Percentiles rank a stretch among this genome's conserved stretches.
These are phyloP conservation scores for Halichondria panicea DNA, from an alignment of 37 sponge, comb jelly and placozoan genomes.

Conservation along the genomic window DNA sequence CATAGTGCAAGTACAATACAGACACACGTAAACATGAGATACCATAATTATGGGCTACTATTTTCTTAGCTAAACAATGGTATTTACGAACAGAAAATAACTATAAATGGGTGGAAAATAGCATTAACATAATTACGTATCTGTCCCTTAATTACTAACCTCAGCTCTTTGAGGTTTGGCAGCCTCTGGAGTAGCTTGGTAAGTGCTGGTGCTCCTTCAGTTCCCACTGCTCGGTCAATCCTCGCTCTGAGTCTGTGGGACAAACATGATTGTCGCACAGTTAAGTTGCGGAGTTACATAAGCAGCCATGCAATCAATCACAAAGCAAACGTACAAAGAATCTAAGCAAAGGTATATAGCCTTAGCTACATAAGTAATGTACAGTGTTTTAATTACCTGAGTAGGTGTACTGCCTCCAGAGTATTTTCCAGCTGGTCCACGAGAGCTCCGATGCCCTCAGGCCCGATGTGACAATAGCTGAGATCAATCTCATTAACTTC, in stretches of 20 bases:
- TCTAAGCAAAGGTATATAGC: too few species aligned
- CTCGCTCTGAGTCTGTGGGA: constrained; percentile 15
- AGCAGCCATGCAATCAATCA: too few species aligned
- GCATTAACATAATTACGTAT: too few species aligned
- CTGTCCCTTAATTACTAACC: constrained; percentile 4
- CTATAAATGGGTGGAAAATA: not conserved
- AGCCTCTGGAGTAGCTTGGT: constrained; percentile 4
- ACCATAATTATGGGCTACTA: not conserved
- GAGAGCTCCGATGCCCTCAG: constrained; percentile 26
- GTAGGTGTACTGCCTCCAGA: not conserved
- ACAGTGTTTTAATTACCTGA: constrained; percentile 13
- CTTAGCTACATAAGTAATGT: not conserved
- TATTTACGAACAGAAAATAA: not conserved
- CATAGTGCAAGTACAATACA: too few species aligned
- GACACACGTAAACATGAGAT: not conserved
- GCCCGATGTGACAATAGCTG: constrained; percentile 37
- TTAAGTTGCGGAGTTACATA: not conserved
- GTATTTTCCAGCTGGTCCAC: not conserved
- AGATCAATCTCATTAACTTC: constrained; percentile 12
- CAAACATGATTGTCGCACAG: not conserved
- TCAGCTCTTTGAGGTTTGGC: constrained; percentile 31
- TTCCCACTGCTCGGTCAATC: constrained; percentile 29
- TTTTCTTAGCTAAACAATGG: not conserved
- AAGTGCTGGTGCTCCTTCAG: constrained; percentile 21
- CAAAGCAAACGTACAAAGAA: too few species aligned